phyloP scores from a whole-genome alignment of 2,888 invertebrate genomes.

The Agrotis exclamationis region DNA sequence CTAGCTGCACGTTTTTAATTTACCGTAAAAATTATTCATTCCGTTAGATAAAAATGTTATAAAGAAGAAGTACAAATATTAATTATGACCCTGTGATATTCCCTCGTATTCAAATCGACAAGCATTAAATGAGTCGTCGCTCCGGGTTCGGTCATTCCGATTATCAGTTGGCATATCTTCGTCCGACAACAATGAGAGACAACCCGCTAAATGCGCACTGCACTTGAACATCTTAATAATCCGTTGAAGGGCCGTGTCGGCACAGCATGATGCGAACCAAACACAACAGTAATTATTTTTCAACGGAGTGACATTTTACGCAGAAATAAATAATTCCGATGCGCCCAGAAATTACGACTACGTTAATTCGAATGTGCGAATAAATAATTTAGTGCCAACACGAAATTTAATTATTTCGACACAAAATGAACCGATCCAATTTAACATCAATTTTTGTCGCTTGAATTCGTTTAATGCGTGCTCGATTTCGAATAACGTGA shows the following conservation, averaged over 20 bases:
- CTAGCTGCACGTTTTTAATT: constrained; percentile 22
- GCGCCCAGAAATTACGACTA: constrained; percentile 73
- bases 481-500: constrained; percentile 51
- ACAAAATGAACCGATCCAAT: constrained; percentile 63
- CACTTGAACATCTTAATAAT: constrained; percentile 87
- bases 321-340: constrained; percentile 76
- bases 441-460: constrained; percentile 64
- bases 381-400: constrained; percentile 70
- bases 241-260: constrained; percentile 84
- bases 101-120: constrained; percentile 81
- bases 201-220: constrained; percentile 80
- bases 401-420: constrained; percentile 68
- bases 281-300: constrained; percentile 86
- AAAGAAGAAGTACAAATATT: constrained; percentile 64
- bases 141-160: constrained; percentile 77
- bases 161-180: constrained; percentile 86
- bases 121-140: constrained; percentile 88
- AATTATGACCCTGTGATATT: constrained; percentile 66
- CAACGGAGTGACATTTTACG: constrained; percentile 84
- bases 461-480: constrained; percentile 58
- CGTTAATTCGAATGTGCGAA: constrained; percentile 74
- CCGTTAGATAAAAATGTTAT: constrained; percentile 34
- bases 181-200: constrained; percentile 81
- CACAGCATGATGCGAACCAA: constrained; percentile 86
- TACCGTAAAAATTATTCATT: constrained; percentile 9